phyloP scores from a whole-genome alignment of 35 echinoderm and acorn worm genomes.

The Amphiura filiformis region DNA sequence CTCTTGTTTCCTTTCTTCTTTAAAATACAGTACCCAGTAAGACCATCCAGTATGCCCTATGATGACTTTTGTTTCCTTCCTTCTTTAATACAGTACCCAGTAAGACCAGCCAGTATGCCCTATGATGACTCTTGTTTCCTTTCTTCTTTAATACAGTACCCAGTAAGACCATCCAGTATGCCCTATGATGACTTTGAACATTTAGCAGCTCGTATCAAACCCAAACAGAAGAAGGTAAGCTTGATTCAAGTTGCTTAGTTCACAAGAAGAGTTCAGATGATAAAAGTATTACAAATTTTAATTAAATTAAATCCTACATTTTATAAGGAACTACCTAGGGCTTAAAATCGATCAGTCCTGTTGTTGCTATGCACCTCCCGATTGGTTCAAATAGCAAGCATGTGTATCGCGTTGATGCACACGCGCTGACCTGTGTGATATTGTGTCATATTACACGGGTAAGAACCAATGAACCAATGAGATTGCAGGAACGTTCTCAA shows the following conservation, averaged over 20 bases:
- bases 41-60: neutral
- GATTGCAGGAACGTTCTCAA: no score
- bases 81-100: neutral
- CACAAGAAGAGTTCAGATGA: neutral
- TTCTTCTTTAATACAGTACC: conserved; percentile 56
- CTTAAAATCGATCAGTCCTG: no score
- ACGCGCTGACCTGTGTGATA: no score
- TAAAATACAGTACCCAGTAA: neutral
- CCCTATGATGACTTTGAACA: conserved; percentile 81
- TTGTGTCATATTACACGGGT: no score
- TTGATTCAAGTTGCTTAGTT: neutral
- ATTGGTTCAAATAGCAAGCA: no score
- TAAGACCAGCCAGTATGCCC: no score
- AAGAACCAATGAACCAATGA: no score
- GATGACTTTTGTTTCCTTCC: neutral
- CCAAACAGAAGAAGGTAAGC: conserved; percentile 89
- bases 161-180: conserved; percentile 71
- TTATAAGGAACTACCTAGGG: no score
- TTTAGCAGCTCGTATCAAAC: conserved; percentile 66
- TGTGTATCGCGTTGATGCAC: no score
- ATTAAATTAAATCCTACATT: no score
- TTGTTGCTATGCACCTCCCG: no score
- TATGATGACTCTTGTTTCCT: neutral
- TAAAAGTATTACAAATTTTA: neutral
- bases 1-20: neutral